Evolutionary conservation across 2,888 invertebrate species (phyloP).

Genomic region (Brachypterus glaber): DNA sequence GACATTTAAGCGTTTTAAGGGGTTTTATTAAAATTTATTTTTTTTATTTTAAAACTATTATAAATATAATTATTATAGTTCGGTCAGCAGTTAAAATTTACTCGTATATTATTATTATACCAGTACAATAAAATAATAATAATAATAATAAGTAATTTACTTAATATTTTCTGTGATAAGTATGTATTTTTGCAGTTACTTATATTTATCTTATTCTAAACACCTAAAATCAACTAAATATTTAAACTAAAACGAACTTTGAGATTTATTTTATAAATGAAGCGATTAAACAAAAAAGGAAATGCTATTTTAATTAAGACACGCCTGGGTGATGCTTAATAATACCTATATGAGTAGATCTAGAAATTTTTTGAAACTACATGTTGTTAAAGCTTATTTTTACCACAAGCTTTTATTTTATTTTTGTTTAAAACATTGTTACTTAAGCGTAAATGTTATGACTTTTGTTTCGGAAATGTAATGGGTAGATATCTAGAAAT

Average conservation of each 20-base stretch:
- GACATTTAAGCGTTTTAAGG: not conserved
- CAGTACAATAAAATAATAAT: no score
- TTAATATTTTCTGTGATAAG: no score
- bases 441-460: not conserved
- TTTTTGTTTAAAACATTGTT: conserved; percentile 1
- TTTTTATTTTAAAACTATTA: no score
- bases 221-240: not conserved
- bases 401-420: conserved; percentile 24
- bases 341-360: no score
- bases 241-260: not conserved
- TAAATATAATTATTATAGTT: not conserved
- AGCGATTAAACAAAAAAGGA: not conserved
- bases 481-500: no score
- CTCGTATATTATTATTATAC: no score
- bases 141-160: no score
- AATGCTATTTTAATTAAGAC: conserved; percentile 4
- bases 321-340: conserved; percentile 1
- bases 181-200: no score
- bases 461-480: no score
- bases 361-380: conserved; percentile 4
- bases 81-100: conserved; percentile 1
- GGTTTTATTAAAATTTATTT: no score
- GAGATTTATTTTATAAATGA: no score
- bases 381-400: conserved; percentile 27
- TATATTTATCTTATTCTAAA: not conserved